Conservation (phyloP, 2,113 vertebrate genomes). For the Phasianus colchicus region DNA sequence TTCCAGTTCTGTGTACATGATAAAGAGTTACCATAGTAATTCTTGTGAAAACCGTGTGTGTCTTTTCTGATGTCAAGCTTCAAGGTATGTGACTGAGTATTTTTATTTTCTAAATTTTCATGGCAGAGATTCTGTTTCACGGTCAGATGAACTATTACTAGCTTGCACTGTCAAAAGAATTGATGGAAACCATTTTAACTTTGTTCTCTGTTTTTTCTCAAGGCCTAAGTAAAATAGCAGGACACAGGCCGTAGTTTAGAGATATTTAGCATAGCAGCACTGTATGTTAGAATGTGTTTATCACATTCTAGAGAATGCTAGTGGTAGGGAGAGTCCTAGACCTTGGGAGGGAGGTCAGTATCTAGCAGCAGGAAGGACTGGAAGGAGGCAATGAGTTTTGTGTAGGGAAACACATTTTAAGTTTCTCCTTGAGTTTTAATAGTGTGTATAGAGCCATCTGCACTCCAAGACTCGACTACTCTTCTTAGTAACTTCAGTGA, state of each 20-base stretch:
- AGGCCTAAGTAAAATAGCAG: background rate
- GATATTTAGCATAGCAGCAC: background rate
- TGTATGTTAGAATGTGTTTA: background rate
- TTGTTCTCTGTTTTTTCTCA: background rate
- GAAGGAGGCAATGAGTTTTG: background rate
- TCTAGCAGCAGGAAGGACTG: background rate
- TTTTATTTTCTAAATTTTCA: slow-evolving; percentile 14
- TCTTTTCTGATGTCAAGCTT: background rate
- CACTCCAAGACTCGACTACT: background rate
- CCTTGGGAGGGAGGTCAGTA: background rate
- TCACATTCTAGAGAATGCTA: background rate
- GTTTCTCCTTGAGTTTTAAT: background rate
- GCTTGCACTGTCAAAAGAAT: background rate
- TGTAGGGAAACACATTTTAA: background rate
- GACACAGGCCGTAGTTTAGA: background rate
- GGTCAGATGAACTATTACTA: background rate
- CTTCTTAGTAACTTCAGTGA: background rate
- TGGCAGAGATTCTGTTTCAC: slow-evolving; percentile 15
- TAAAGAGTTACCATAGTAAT: background rate
- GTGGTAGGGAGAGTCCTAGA: background rate
- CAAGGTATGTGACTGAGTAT: background rate
- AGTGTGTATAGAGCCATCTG: background rate
- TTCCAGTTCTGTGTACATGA: background rate
- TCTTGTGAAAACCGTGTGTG: background rate
- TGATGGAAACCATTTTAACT: slow-evolving; percentile 4